Evolutionary conservation across 2,113 vertebrate genomes (phyloP).

Genomic region (Urocynchramus pylzowi): DNA sequence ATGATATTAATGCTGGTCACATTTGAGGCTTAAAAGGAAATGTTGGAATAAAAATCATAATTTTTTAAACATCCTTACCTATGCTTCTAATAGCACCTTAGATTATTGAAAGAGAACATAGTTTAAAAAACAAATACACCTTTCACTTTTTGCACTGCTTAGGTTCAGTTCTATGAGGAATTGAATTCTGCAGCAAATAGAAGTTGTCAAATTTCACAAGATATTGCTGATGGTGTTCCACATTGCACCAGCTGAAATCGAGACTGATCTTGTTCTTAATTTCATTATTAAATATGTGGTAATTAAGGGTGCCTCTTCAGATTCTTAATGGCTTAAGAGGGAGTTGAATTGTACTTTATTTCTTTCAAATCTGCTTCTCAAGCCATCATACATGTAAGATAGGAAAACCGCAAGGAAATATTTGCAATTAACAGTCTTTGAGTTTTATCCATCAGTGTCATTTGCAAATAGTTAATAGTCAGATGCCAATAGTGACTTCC

Average conservation of each 20-base stretch:
- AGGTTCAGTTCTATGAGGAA: neutral
- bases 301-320: neutral
- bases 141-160: neutral
- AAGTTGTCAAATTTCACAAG: neutral
- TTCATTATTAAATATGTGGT: neutral
- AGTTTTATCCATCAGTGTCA: neutral
- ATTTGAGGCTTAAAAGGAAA: neutral
- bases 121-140: neutral
- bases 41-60: neutral
- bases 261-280: neutral
- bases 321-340: neutral
- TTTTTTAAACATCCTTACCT: neutral
- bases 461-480: neutral
- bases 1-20: neutral
- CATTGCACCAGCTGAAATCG: neutral
- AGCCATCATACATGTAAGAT: neutral
- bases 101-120: neutral
- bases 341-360: neutral
- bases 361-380: neutral
- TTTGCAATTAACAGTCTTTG: neutral
- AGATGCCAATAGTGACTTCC: neutral
- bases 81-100: neutral
- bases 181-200: neutral
- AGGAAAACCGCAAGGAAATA: neutral
- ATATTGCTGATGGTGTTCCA: neutral